Conservation (phyloP, 2,113 vertebrate genomes). For the Odontesthes bonariensis region DNA sequence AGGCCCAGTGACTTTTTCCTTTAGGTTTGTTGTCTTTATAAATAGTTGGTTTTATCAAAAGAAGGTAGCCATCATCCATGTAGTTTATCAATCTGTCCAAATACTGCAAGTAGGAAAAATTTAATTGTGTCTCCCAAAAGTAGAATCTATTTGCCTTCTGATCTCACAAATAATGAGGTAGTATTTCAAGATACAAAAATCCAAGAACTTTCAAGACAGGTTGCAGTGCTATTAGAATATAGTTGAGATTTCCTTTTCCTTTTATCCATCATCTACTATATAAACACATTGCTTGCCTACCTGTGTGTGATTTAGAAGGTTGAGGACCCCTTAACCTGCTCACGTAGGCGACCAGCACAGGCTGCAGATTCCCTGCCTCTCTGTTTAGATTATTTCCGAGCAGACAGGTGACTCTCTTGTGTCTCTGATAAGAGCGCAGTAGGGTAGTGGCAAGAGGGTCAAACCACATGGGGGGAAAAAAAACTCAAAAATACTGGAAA, state of each 20-base stretch:
- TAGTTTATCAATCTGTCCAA: neutral
- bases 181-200: neutral
- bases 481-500: constrained; percentile 65
- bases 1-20: no score
- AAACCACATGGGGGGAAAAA: constrained; percentile 75
- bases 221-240: neutral
- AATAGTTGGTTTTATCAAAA: neutral
- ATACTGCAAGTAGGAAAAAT: neutral
- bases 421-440: constrained; percentile 77
- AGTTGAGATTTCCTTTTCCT: constrained; percentile 61
- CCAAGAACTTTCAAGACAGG: no score
- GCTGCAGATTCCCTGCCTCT: constrained; percentile 62
- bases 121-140: neutral
- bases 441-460: constrained; percentile 77
- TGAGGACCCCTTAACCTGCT: constrained; percentile 74
- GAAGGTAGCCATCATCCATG: neutral
- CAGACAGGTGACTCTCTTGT: constrained; percentile 69
- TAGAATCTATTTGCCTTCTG: neutral
- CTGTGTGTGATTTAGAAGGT: constrained; percentile 69
- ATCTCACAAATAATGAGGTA: neutral
- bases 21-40: no score
- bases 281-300: constrained; percentile 72
- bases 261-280: constrained; percentile 73
- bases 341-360: constrained; percentile 54
- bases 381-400: constrained; percentile 77